Conservation (phyloP, 2,888 invertebrate genomes). For the Rhogogaster chlorosoma region DNA sequence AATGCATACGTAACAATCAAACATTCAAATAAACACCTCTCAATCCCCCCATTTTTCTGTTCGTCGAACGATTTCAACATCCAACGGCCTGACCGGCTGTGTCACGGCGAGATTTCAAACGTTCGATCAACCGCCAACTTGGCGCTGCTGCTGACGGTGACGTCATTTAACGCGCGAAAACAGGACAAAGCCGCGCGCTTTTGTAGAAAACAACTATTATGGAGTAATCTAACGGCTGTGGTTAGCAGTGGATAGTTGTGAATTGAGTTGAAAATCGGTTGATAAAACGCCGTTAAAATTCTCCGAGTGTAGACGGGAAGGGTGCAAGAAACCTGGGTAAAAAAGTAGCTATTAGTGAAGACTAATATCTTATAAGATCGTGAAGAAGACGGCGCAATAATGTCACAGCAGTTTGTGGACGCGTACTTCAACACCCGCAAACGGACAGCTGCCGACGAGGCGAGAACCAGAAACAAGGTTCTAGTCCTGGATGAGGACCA, state of each 20-base stretch:
- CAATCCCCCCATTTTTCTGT: background rate
- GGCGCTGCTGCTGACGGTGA: background rate
- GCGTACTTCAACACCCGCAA: constrained; percentile 89
- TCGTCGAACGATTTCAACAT: background rate
- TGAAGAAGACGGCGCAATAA: background rate
- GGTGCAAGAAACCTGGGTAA: background rate
- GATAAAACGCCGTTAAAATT: background rate
- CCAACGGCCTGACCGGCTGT: constrained; percentile 6
- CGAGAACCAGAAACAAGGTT: constrained; percentile 76
- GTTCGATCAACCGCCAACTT: constrained; percentile 1
- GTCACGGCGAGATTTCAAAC: background rate
- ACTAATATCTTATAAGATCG: background rate
- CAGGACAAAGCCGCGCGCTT: constrained; percentile 26
- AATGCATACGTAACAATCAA: background rate
- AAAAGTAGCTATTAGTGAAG: background rate
- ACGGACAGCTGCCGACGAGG: constrained; percentile 86
- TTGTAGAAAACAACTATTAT: background rate
- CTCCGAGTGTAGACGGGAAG: background rate
- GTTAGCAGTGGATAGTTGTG: background rate
- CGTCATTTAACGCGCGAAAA: constrained; percentile 38
- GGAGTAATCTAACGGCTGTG: constrained; percentile 28
- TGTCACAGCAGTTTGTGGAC: constrained; percentile 81
- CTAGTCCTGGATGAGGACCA: constrained; percentile 59
- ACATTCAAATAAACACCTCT: background rate
- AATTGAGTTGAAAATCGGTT: background rate